A percentile compares a stretch with the other conserved stretches of the same genome.
Evolutionary conservation across 2,888 invertebrate genomes (phyloP).

Genomic region (Luperina testacea): DNA sequence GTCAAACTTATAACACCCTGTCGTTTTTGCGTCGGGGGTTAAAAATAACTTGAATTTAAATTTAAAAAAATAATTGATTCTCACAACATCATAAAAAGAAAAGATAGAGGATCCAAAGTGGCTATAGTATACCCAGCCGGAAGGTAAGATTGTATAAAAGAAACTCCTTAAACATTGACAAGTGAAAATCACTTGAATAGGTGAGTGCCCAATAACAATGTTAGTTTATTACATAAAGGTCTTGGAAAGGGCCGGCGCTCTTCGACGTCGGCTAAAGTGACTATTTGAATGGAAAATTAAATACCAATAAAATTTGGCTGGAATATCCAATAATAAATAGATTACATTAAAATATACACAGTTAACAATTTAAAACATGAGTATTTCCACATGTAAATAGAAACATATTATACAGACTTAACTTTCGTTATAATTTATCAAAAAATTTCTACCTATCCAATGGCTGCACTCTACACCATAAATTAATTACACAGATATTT

Average conservation of each 20-base stretch:
- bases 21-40: no score
- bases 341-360: background rate
- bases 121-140: background rate
- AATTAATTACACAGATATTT: constrained; percentile 46
- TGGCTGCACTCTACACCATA: constrained; percentile 25
- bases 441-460: constrained; percentile 19
- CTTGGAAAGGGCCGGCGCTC: background rate
- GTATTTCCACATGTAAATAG: background rate
- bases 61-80: background rate
- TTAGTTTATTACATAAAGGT: constrained; percentile 27
- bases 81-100: background rate
- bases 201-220: constrained; percentile 26
- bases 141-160: constrained; percentile 28
- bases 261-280: constrained; percentile 5
- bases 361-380: background rate
- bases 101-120: background rate
- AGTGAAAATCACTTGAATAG: constrained; percentile 39
- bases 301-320: background rate
- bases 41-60: background rate
- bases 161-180: constrained; percentile 24
- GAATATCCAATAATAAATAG: background rate
- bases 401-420: background rate
- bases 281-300: constrained; percentile 20
- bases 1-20: no score
- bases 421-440: constrained; percentile 1